Evolutionary conservation across 2,888 invertebrate species (phyloP), one percentile per base, ranked within the genome.

Genomic region (Allacma fusca): DNA sequence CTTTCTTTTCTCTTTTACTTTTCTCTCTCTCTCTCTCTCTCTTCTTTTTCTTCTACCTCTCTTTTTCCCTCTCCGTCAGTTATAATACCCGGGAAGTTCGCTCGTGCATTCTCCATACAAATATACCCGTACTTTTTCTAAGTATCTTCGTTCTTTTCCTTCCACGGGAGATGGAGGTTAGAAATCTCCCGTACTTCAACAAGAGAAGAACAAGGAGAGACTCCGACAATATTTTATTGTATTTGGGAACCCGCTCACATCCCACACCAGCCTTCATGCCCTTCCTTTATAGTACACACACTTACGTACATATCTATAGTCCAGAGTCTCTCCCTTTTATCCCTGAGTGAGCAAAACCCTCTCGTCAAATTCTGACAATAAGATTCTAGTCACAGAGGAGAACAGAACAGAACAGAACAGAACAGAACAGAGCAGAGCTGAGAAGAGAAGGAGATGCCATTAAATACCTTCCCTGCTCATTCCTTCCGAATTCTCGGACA

Each of bases 141-240:
- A 7, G 34, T 4, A 4, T 34, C 34, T 7, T 4, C 5, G 4
- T 34, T 9, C 34, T 34, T 34, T 9, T 7, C 9, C 34, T 34
- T 34, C 34, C 34, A 34, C 34, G 9, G 34, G 9, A 34, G 34
- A 34, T 9, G 9, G 34, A 34, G 34, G 34, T 34, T 34, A 9
- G 34, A 34, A 34, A 34, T 34, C 34, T 34, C 9, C 50, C 16
- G 2, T 50, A n/a, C 50, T 50, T 16, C 16, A 50, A 50, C 7
- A 16, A 50, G 50, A 50, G 16, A 50, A 16, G 19, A 16, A 16
- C 5, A 4, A 13, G 2, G 50, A n/a, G 50, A 50, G 50, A 50
- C 40, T 57, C 59, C 73, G 73, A 62, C 73, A 73, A 73, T 73
- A 73, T 73, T 73, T 73, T 73, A 73, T 73, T 73, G 73, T 62